A percentile compares a stretch with the other conserved stretches of the same genome.
Evolutionary conservation across 1,140 invertebrate genomes (phyloP).

Genomic region (Phocides pigmalion): DNA sequence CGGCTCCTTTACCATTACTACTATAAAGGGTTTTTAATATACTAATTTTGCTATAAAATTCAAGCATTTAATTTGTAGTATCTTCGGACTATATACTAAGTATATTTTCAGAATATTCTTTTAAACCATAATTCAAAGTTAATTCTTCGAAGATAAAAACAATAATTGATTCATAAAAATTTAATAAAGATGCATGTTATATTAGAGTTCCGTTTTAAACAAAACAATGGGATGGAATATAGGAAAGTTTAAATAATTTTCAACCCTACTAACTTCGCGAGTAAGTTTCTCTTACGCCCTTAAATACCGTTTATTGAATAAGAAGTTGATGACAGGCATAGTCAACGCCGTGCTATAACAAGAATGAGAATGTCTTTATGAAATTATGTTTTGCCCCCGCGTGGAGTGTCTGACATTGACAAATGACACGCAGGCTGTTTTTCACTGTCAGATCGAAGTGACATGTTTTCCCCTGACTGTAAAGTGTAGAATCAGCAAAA

Average conservation of each 20-base stretch:
- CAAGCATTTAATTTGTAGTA: no score
- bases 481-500: slow-evolving; percentile 62
- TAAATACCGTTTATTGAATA: slow-evolving; percentile 45
- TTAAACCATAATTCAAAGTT: no score
- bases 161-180: no score
- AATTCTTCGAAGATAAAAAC: no score
- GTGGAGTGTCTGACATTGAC: slow-evolving; percentile 74
- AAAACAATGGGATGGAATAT: no score
- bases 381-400: slow-evolving; percentile 74
- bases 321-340: slow-evolving; percentile 51
- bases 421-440: slow-evolving; percentile 73
- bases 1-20: no score
- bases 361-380: slow-evolving; percentile 76
- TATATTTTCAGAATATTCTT: no score
- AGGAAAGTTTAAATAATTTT: not conserved
- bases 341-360: slow-evolving; percentile 54
- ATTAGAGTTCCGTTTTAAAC: no score
- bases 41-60: no score
- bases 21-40: no score
- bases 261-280: not conserved
- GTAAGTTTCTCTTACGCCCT: slow-evolving; percentile 1
- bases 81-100: no score
- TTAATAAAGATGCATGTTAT: no score
- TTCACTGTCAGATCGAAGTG: slow-evolving; percentile 76
- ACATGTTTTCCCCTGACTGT: slow-evolving; percentile 65